Conservation (phyloP, 2,113 vertebrate genomes). For the Diadophis punctatus region DNA sequence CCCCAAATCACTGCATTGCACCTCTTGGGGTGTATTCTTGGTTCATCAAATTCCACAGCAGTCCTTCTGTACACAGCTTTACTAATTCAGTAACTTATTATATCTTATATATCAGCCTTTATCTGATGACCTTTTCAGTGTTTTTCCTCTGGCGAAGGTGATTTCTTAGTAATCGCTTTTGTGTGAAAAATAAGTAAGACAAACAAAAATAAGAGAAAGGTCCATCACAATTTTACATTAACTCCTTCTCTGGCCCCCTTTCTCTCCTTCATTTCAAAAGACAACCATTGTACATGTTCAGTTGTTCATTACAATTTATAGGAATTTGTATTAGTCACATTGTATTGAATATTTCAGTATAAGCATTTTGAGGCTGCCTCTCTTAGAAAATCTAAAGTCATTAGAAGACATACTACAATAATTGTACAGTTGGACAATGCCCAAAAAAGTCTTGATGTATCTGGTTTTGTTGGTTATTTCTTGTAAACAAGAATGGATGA, state of each 20-base stretch:
- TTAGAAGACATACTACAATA: slow-evolving; percentile 56
- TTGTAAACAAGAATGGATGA: slow-evolving; percentile 51
- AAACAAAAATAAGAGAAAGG: slow-evolving; percentile 31
- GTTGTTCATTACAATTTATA: neutral
- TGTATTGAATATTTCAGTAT: slow-evolving; percentile 37
- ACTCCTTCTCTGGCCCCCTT: slow-evolving; percentile 34
- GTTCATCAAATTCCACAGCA: neutral
- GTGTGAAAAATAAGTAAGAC: neutral
- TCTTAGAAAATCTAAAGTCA: slow-evolving; percentile 53
- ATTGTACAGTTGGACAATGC: slow-evolving; percentile 46
- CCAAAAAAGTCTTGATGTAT: neutral
- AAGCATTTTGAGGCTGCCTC: slow-evolving; percentile 60
- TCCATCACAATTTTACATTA: slow-evolving; percentile 25
- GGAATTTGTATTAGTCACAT: slow-evolving; percentile 34
- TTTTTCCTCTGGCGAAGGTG: slow-evolving; percentile 17
- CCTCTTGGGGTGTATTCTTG: neutral
- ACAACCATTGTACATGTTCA: neutral
- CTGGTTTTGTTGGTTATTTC: slow-evolving; percentile 7
- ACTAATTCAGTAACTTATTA: slow-evolving; percentile 33
- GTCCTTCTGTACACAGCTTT: neutral
- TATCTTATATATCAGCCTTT: slow-evolving; percentile 9
- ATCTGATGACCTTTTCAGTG: neutral
- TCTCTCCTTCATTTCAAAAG: slow-evolving; percentile 40
- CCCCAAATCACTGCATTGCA: neutral
- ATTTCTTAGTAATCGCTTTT: slow-evolving; percentile 28